Evolutionary conservation across 2,113 vertebrate genomes (phyloP).

Genomic region (Phaethon lepturus): DNA sequence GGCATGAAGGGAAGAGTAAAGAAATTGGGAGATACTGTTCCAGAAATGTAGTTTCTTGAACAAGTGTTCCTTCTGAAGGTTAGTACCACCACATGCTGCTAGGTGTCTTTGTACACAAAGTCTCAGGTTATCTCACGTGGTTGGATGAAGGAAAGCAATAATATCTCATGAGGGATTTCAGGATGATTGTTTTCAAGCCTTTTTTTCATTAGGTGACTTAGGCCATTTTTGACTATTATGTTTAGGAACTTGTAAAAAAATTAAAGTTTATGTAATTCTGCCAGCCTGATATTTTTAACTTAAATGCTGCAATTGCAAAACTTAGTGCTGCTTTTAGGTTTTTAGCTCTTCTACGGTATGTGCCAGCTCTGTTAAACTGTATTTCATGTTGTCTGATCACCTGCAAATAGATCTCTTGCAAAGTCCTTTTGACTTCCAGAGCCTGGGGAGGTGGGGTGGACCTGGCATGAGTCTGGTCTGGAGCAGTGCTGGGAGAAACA

Average conservation of each 20-base stretch:
- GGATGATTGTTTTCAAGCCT: not conserved
- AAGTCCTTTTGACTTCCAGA: not conserved
- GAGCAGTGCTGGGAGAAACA: not conserved
- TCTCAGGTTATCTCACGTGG: not conserved
- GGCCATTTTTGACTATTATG: not conserved
- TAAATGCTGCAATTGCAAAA: not conserved
- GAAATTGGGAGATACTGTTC: not conserved
- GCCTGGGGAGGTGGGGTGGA: not conserved
- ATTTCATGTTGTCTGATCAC: not conserved
- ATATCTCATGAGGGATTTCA: not conserved
- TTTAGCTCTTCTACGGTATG: not conserved
- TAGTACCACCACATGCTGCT: not conserved
- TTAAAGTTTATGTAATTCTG: not conserved
- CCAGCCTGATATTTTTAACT: slow-evolving; percentile 8
- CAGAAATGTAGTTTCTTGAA: not conserved
- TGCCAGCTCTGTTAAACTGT: not conserved
- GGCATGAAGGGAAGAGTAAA: not conserved
- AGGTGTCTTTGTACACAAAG: not conserved
- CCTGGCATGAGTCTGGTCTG: not conserved
- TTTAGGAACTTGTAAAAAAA: not conserved
- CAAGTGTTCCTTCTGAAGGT: not conserved
- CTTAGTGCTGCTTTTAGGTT: not conserved
- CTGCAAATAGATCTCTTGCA: not conserved
- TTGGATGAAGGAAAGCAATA: not conserved
- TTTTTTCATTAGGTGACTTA: not conserved